A percentile compares a stretch with the other conserved stretches of the same genome.
These are phyloP conservation scores for Tupaia chinensis DNA, from an alignment of 2,113 vertebrate genomes.

Conservation along the genomic window DNA sequence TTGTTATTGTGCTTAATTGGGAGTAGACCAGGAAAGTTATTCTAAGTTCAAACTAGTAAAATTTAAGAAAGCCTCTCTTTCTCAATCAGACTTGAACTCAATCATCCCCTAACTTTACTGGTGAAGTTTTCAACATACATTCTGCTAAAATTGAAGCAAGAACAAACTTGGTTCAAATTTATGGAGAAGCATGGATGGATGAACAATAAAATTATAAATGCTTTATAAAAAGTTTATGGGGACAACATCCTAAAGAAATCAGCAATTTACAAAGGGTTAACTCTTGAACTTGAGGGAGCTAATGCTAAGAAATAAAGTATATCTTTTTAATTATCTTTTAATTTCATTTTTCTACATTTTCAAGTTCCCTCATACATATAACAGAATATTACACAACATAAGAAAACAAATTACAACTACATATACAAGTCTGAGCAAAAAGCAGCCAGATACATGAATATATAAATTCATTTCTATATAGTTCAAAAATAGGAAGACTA, in stretches of 20 bases:
- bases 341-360: too few relatives aligned
- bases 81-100: background rate
- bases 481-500: background rate
- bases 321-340: too few relatives aligned
- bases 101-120: background rate
- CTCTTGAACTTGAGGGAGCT: too few relatives aligned
- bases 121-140: too few relatives aligned
- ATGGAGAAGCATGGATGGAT: too few relatives aligned
- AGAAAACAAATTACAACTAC: background rate
- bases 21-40: background rate
- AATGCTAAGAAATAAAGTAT: too few relatives aligned
- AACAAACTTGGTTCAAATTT: too few relatives aligned
- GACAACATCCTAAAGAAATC: too few relatives aligned
- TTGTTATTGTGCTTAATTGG: background rate
- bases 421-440: background rate
- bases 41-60: slow-evolving; percentile 40
- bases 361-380: background rate
- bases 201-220: too few relatives aligned
- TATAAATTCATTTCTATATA: background rate
- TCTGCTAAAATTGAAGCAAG: too few relatives aligned
- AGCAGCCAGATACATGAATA: background rate
- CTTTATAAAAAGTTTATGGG: too few relatives aligned
- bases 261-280: too few relatives aligned
- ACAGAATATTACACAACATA: background rate
- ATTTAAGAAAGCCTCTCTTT: background rate